Evolutionary conservation across 1,140 invertebrate species (phyloP), one percentile per base, ranked within the genome.

Genomic region (Eciton burchellii): DNA sequence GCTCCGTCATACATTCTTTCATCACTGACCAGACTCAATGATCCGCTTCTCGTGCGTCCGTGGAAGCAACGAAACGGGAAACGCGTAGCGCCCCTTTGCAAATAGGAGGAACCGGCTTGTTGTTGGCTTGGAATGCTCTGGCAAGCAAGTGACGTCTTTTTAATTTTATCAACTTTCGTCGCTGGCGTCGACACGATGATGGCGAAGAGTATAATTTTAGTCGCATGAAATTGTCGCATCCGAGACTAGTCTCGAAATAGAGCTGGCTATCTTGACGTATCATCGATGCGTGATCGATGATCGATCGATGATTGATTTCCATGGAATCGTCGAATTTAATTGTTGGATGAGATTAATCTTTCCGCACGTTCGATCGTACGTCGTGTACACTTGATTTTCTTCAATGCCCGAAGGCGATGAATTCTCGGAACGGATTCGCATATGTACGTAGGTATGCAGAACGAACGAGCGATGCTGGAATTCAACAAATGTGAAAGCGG

Each of bases 1-100:
- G 43, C 43, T 21, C 35, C 26, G 14, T 84, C 26, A 26, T 41
- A 49, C 35, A 41, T 24, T 49, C 35, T 41, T 62, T 74, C 56
- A 16, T 86, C 74, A 84, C 81, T 84, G 86, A 87, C 73, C 84
- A 81, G 68, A 54, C 62, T 12, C 74, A 87, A 87, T 62, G 21
- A 81, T 71, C 35, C 26, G 49, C 49, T 74, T 60, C 21, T 72
- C 43, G 41, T 26, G 71, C 43, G 59, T 62, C 5, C 14, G 12
- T 1, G 57, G 14, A 45, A 59, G n/a, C 57, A 54, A 70, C n/a
- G 68, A 77, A 83, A 83, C 14, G 56, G 81, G 70, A 76, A 74
- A 57, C 47, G 56, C 52, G 70, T 59, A 54, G 26, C n/a, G 65
- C 66, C 60, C 60, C 47, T 85, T 66, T 70, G 54, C 54, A 86